Base-by-base conservation (phyloP, 2,797 vertebrate genomes). In the Cirrhinus mrigala region DNA sequence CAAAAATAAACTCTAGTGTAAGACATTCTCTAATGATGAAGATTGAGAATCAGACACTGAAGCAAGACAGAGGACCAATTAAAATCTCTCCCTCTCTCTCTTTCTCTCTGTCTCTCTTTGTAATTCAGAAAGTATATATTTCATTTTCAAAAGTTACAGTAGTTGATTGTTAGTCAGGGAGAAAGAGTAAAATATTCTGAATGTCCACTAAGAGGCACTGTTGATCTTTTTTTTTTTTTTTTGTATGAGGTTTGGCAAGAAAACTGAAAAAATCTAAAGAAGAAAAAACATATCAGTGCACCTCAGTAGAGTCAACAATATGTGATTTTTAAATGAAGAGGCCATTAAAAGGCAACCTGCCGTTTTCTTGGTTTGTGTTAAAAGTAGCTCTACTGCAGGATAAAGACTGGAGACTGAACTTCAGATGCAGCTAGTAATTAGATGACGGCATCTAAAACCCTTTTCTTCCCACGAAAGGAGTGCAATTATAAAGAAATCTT, bases 181-280 rank as follows among this genome's bases (percentile, higher is more conserved):
- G n/a, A n/a, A n/a, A n/a, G n/a, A n/a, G n/a, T 77, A n/a, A 76
- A 71, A 33, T 74, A 70, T 24, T 81, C 29, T 27, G 18, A 62
- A 79, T 79, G 66, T 56, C 75, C 83, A 79, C 75, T 78, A 70
- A 71, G 83, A 58, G 83, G 66, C 52, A 6, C 76, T 79, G 83
- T 78, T 70, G 83, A 70, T 70, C 64, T 83, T 58, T 46, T 76
- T 66, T 58, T 46, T 76, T 66, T 27, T 64, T 64, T 29, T 46
- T 9, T 10, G 22, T 7, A 27, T 16, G 0, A 33, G 40, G 40
- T 62, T 48, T 58, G 0, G 10, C 1, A 37, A 15, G 27, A 44
- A 75, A 20, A 29, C 4, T 12, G 33, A 27, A 56, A 11, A n/a
- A n/a, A 71, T 46, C 40, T 44, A 44, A 66, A 22, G 18, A 37